phyloP scores from a whole-genome alignment of 2,888 invertebrate genomes.

The Frankliniella fusca region DNA sequence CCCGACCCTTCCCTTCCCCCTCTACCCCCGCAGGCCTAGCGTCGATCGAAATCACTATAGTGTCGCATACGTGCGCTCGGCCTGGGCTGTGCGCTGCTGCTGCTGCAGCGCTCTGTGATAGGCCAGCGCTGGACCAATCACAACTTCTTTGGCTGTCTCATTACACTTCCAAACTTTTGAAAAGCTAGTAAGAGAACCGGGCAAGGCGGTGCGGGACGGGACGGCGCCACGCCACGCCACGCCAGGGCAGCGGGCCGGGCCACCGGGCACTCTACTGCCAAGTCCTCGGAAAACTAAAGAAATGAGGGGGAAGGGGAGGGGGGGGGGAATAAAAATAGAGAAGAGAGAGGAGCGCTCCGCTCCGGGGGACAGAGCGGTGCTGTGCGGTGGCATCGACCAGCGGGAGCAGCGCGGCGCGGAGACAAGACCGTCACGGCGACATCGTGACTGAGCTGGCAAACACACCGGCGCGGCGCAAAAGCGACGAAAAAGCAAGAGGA shows the following conservation, averaged over 20 bases:
- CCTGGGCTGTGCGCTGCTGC: neutral
- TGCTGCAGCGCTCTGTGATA: neutral
- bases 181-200: neutral
- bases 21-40: neutral
- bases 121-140: neutral
- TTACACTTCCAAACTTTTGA: conserved; percentile 17
- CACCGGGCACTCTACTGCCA: neutral
- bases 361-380: neutral
- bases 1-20: neutral
- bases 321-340: neutral
- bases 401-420: neutral
- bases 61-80: neutral
- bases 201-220: neutral
- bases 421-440: too few relatives aligned
- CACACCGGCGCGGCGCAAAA: too few relatives aligned
- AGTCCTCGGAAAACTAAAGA: neutral
- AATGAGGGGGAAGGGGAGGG: neutral
- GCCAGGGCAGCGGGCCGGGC: neutral
- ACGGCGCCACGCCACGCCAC: neutral
- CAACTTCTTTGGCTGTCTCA: conserved; percentile 22
- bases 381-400: neutral
- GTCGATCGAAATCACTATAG: conserved; percentile 20
- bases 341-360: neutral
- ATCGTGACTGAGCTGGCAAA: too few relatives aligned
- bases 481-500: too few relatives aligned